These are phyloP conservation scores for Anas platyrhynchos DNA, from an alignment of 2,113 vertebrate species.

Conservation along the genomic window DNA sequence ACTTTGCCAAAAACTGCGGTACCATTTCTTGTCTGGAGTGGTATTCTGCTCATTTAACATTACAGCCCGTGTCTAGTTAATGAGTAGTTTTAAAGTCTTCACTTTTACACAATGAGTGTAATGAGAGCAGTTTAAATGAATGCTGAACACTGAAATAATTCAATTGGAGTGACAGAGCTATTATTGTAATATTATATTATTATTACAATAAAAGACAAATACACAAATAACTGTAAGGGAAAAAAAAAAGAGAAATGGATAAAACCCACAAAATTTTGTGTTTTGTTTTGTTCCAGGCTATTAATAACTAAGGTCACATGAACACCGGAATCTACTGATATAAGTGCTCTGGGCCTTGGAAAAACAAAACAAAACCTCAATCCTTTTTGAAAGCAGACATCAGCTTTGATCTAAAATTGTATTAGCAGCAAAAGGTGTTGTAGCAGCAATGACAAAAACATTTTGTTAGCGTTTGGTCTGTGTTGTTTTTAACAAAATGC, in stretches of 20 bases:
- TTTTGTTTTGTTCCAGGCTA: neutral
- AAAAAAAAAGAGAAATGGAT: neutral
- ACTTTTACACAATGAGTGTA: neutral
- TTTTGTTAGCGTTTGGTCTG: neutral
- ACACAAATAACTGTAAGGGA: neutral
- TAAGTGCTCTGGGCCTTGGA: neutral
- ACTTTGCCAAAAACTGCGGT: neutral
- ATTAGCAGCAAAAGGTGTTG: neutral
- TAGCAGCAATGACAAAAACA: neutral
- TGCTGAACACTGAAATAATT: neutral
- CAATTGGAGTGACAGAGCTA: neutral
- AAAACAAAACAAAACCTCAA: neutral
- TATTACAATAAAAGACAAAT: neutral
- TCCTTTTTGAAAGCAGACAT: neutral
- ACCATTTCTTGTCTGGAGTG: neutral
- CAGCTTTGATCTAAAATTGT: neutral
- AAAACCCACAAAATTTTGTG: neutral
- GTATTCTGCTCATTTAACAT: neutral
- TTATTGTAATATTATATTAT: no score
- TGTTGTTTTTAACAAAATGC: neutral
- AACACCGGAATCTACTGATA: neutral
- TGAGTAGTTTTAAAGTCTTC: neutral
- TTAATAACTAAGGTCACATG: neutral
- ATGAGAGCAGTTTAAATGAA: neutral
- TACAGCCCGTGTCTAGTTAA: neutral